A percentile compares a stretch with the other conserved stretches of the same genome.
Conservation (phyloP, 2,888 invertebrate genomes). For the Habrosyne pyritoides region DNA sequence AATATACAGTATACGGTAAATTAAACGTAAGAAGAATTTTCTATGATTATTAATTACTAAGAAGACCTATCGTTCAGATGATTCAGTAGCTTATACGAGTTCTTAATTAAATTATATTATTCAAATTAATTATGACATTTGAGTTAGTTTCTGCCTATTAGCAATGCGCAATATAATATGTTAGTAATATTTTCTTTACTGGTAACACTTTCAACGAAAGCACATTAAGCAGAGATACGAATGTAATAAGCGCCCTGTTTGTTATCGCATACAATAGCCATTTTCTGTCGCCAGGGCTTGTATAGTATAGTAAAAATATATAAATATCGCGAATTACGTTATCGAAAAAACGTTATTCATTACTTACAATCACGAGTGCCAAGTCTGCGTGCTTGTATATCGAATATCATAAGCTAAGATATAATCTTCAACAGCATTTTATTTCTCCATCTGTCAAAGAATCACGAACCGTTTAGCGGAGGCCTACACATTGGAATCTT, state of each 20-base stretch:
- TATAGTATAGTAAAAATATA: constrained; percentile 1
- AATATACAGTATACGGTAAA: not conserved
- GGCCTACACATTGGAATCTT: not conserved
- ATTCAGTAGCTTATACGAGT: not conserved
- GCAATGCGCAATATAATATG: not conserved
- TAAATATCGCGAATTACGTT: not conserved
- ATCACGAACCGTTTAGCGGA: constrained; percentile 8
- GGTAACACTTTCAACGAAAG: constrained; percentile 3
- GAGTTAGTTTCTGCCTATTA: not conserved
- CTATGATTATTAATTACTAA: not conserved
- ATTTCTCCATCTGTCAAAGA: constrained; percentile 9
- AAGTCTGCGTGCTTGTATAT: constrained; percentile 6
- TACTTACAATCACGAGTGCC: constrained; percentile 5
- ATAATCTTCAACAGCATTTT: constrained; percentile 6
- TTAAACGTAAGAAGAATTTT: not conserved
- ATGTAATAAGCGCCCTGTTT: constrained; percentile 2
- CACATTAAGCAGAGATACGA: not conserved
- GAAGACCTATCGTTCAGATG: not conserved
- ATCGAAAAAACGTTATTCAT: constrained; percentile 3
- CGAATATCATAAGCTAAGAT: constrained; percentile 4
- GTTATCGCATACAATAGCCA: not conserved
- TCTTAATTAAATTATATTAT: not conserved
- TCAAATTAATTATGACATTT: not conserved
- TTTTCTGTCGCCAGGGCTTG: not conserved
- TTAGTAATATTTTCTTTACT: not conserved